Evolutionary conservation across 2,797 vertebrate genomes (phyloP), one percentile per base, ranked within the genome.

Genomic region (Apodemus agrarius): DNA sequence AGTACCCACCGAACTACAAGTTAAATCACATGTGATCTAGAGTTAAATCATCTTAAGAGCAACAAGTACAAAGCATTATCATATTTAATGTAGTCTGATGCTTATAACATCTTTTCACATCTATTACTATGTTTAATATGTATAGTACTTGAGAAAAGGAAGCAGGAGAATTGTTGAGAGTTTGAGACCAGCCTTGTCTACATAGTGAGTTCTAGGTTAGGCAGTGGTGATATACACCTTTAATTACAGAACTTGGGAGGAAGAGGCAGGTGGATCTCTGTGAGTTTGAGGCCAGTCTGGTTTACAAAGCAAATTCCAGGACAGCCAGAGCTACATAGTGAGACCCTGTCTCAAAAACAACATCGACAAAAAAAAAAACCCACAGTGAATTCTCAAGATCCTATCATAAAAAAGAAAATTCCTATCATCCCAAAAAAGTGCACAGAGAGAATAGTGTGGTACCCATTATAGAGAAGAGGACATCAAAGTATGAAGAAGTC

Each of bases 41-140:
- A 24, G 26, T 92, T 89, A 59, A 16, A 67, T 21, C 63, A 34
- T 72, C 88, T 90, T 72, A 59, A 63, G 22, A 81, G 46, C 94
- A 19, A 69, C 3, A 34, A n/a, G 34, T n/a, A 76, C 52, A 46
- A 93, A 91, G 52, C 57, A 8, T 17, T 83, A 57, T 91, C 16
- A 12, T 86, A 49, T 76, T 88, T 57, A 43, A 87, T 79, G 57
- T 69, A 26, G 31, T 11, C 21, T 80, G 76, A n/a, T 40, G 24
- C 74, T 91, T n/a, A 54, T 54, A 63, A 92, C 31, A 29, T 93
- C 26, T 88, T 96, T 89, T 92, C 82, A 69, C 31, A 90, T 40
- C 31, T 87, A 34, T 90, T 80, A 49, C 46, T 26, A 91, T 34
- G 74, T 74, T 79, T 82, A 91, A 79, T 59, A 83, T 74, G 89